Conservation (phyloP, 2,888 invertebrate genomes). For the Eristalis tenax region DNA sequence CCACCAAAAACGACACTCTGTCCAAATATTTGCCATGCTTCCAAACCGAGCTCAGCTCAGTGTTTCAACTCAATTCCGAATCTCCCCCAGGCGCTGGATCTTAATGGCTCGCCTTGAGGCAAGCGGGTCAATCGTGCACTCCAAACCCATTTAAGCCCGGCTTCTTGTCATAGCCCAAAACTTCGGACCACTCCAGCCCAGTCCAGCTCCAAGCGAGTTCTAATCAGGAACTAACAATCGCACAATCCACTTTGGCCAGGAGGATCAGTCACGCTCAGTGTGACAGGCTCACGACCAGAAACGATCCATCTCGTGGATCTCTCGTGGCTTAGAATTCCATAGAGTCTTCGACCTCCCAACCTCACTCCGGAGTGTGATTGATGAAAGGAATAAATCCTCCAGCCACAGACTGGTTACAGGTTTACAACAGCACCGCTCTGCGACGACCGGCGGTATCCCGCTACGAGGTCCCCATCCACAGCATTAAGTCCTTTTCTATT, state of each 20-base stretch:
- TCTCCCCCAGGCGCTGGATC: too few relatives aligned
- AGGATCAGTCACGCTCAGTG: not conserved
- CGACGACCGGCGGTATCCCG: conserved; percentile 16
- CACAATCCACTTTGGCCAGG: not conserved
- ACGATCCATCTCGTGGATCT: not conserved
- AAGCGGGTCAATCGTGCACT: too few relatives aligned
- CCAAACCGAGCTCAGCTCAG: too few relatives aligned
- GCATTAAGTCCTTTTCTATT: conserved; percentile 6
- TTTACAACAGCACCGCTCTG: conserved; percentile 3
- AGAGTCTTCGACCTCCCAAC: not conserved
- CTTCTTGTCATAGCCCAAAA: not conserved
- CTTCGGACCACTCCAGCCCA: not conserved
- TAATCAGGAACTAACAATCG: not conserved
- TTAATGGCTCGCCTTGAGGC: too few relatives aligned
- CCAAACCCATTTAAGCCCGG: not conserved
- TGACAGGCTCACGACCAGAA: not conserved
- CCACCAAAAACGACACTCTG: too few relatives aligned
- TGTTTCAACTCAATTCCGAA: too few relatives aligned
- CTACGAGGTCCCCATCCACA: not conserved
- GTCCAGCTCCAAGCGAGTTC: not conserved
- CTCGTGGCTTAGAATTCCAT: not conserved
- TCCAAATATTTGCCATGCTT: too few relatives aligned
- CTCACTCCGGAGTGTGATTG: not conserved
- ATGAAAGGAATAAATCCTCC: not conserved
- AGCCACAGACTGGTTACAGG: not conserved